phyloP scores from a whole-genome alignment of 2,797 vertebrate species.

The Trachurus trachurus region DNA sequence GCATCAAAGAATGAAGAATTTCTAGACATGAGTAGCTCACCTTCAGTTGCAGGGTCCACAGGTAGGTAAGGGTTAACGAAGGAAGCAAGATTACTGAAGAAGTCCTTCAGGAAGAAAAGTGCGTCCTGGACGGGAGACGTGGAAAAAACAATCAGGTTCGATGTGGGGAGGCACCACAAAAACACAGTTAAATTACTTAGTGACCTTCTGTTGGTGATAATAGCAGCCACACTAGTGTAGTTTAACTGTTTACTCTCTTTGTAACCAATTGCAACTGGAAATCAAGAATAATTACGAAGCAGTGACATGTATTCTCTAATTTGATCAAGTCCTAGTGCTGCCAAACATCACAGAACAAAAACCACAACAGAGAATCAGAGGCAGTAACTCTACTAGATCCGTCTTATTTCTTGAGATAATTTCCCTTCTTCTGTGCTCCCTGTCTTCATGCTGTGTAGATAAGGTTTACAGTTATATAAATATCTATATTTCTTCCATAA shows the following conservation, averaged over 20 bases:
- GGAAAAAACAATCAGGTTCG: constrained; percentile 16
- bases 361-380: not conserved
- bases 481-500: too few species aligned
- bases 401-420: too few species aligned
- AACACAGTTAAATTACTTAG: not conserved
- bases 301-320: not conserved
- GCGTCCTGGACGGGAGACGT: constrained; percentile 86
- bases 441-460: too few species aligned
- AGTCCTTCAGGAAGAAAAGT: constrained; percentile 94
- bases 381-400: not conserved
- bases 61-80: constrained; percentile 89
- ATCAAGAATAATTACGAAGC: not conserved
- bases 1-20: not conserved
- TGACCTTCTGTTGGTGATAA: not conserved
- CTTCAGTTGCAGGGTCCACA: constrained; percentile 87
- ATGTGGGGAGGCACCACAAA: not conserved
- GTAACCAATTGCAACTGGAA: not conserved
- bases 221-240: not conserved
- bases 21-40: constrained; percentile 66
- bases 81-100: constrained; percentile 91
- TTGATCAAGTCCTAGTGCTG: not conserved
- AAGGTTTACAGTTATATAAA: too few species aligned
- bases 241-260: not conserved
- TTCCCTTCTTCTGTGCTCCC: too few species aligned
- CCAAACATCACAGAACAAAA: not conserved